Percentiles rank a stretch among this genome's conserved stretches.
Evolutionary conservation across 1,140 invertebrate species (phyloP).

Genomic region (Drosophila erecta): DNA sequence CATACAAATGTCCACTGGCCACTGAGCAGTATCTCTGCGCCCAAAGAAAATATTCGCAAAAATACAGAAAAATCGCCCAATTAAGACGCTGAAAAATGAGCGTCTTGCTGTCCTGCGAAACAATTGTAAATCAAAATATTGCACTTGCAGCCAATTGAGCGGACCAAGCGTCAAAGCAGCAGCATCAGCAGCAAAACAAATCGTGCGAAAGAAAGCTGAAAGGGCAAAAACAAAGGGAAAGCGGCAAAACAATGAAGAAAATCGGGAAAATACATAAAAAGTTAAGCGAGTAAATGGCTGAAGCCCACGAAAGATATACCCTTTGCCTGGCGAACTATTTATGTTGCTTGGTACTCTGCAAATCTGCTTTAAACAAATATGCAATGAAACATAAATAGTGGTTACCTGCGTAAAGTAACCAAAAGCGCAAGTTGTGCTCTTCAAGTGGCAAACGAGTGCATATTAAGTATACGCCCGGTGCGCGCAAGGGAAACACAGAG

Average conservation of each 20-base stretch:
- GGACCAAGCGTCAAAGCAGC: slow-evolving; percentile 52
- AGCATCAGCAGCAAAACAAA: slow-evolving; percentile 55
- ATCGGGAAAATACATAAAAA: slow-evolving; percentile 5
- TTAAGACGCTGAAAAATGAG: neutral
- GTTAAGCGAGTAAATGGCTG: neutral
- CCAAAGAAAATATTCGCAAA: neutral
- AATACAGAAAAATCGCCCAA: too few relatives aligned
- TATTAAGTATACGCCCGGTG: neutral
- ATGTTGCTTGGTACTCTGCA: too few relatives aligned
- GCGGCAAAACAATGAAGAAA: neutral
- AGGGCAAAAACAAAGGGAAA: slow-evolving; percentile 11
- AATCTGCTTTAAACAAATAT: too few relatives aligned
- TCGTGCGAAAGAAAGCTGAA: slow-evolving; percentile 58
- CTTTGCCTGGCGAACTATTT: neutral
- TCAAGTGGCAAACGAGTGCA: too few relatives aligned
- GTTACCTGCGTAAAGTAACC: too few relatives aligned
- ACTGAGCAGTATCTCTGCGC: neutral
- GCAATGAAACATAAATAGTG: neutral
- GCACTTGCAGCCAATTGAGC: slow-evolving; percentile 69
- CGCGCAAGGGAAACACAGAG: neutral
- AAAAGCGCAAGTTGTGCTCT: too few relatives aligned
- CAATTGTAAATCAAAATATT: slow-evolving; percentile 77
- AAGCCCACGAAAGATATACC: neutral
- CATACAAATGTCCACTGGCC: slow-evolving; percentile 39
- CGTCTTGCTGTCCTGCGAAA: slow-evolving; percentile 16